Base-by-base conservation (phyloP, 2,797 vertebrate species). In the Balearica regulorum region DNA sequence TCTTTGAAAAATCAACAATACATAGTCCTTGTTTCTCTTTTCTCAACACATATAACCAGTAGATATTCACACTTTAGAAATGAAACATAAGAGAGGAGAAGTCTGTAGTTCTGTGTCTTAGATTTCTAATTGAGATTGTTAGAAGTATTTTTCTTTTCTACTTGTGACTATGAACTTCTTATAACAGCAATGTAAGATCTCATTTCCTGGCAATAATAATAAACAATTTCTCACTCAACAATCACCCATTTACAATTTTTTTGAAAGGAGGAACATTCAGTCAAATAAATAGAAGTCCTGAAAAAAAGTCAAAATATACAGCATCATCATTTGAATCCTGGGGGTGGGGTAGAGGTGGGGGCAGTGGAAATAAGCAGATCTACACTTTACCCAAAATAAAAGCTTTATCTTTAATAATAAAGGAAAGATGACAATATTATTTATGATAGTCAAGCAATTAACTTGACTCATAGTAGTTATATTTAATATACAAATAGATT, bases 1-100 rank as follows among this genome's bases (percentile, higher is more conserved):
- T 85, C 25, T 85, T 46, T 35, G 19, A 85, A 39, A 39, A 88
- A 49, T 26, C 31, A 71, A 5, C 11, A 24, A 2, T 53, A 29
- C 53, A 5, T 82, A 10, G n/a, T 57, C 8, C 5, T 79, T 53
- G 10, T 70, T 88, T 90, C 49, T 53, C 2, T 41, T 70, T 87
- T 35, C 16, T 62, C 21, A 39, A n/a, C 6, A 41, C n/a, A 48
- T 0, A 0, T 39, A 71, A 53, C 3, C 72, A 16, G 11, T 53
- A 8, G 71, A 29, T 57, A 90, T 35, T 76, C 28, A 75, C 20
- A 75, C 6, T 22, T 82, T 1, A 54, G 43, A 70, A 82, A 48
- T 11, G 0, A 57, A 90, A 44, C 7, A 19, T 11, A 51, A 31
- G 12, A 53, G 10, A 55, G 35, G 11, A 69, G 16, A 75, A 3